Conservation (phyloP, 2,113 vertebrate species). For the Aptenodytes patagonicus region DNA sequence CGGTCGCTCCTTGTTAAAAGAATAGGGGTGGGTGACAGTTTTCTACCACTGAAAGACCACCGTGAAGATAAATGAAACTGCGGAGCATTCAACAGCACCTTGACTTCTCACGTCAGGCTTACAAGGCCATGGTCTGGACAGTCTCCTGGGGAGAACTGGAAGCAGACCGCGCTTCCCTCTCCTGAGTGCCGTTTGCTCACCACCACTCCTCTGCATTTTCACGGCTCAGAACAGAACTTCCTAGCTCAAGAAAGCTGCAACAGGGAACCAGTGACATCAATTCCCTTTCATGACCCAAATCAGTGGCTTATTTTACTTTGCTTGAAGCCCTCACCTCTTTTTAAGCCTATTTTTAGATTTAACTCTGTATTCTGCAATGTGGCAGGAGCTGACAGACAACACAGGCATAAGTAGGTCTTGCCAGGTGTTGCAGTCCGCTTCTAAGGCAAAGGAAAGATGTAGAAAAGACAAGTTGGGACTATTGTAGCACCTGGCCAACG, state of each 20-base stretch:
- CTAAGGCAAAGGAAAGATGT: not conserved
- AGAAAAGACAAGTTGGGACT: conserved; percentile 37
- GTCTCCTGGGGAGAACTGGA: not conserved
- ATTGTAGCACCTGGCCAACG: conserved; percentile 16
- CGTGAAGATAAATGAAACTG: not conserved
- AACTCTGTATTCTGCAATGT: not conserved
- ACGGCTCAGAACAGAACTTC: not conserved
- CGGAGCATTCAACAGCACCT: not conserved
- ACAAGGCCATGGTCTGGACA: not conserved
- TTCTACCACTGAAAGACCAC: not conserved
- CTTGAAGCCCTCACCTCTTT: conserved; percentile 56
- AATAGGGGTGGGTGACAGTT: not conserved
- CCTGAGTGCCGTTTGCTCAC: not conserved
- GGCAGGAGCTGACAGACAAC: conserved; percentile 51
- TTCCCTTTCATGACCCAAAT: conserved; percentile 61
- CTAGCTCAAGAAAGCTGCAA: not conserved
- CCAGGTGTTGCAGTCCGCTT: conserved; percentile 11
- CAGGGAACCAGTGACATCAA: conserved; percentile 38
- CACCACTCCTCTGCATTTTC: not conserved
- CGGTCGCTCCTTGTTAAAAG: not conserved
- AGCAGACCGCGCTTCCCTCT: not conserved
- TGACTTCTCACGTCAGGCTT: not conserved
- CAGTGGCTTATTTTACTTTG: conserved; percentile 59
- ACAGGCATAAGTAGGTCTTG: conserved; percentile 1
- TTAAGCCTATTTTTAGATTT: conserved; percentile 61